A percentile compares a stretch with the other conserved stretches of the same genome.
Conservation (phyloP, 2,113 vertebrate species). For the Illadopsis cleaveri region DNA sequence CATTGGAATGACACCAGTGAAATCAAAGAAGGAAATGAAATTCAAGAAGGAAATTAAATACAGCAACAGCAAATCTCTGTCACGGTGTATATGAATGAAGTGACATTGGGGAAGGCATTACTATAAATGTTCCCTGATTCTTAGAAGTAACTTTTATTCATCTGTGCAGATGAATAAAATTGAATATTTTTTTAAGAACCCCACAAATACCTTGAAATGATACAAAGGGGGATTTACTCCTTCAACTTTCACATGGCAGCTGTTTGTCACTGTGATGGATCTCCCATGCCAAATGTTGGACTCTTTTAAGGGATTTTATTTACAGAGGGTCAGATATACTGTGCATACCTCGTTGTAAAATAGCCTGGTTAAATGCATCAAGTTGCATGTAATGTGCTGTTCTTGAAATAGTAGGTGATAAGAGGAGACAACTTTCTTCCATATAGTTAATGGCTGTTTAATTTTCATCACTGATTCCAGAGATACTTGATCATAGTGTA, state of each 20-base stretch:
- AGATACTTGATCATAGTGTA: not conserved
- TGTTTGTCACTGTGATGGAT: not conserved
- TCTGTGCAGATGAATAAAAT: not conserved
- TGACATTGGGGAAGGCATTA: not conserved
- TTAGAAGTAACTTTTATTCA: not conserved
- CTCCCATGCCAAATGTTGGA: not conserved
- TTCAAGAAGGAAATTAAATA: constrained; percentile 9
- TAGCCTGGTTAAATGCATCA: not conserved
- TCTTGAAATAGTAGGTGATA: not conserved
- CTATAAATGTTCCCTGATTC: not conserved
- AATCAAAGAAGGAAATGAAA: constrained; percentile 20
- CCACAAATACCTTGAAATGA: not conserved
- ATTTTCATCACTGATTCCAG: not conserved
- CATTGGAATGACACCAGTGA: not conserved
- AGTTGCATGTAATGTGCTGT: not conserved
- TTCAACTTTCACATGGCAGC: not conserved
- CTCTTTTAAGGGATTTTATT: not conserved
- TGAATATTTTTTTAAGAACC: not conserved
- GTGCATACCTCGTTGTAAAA: not conserved
- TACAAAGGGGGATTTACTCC: not conserved
- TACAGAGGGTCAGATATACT: not conserved
- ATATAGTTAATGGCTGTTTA: not conserved
- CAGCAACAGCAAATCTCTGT: not conserved
- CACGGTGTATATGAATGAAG: not conserved
- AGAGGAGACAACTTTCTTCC: not conserved